Percentiles rank a stretch among this genome's conserved stretches.
Evolutionary conservation across 2,113 vertebrate genomes (phyloP).

Genomic region (Pelecanoides urinatrix): DNA sequence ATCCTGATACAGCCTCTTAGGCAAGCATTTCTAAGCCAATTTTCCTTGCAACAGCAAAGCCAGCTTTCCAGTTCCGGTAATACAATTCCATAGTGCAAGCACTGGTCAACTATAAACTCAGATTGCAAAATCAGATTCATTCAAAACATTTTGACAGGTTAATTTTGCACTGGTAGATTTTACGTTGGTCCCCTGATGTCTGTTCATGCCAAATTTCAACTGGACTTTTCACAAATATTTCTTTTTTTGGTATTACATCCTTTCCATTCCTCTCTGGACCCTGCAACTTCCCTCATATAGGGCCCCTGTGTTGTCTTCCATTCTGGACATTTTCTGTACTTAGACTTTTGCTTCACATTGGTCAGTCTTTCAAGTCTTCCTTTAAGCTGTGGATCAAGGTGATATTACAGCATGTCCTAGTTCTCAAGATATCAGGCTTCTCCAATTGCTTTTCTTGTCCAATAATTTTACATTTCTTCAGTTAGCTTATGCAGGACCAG

Average conservation of each 20-base stretch:
- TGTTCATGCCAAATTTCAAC: not conserved
- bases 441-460: not conserved
- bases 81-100: not conserved
- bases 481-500: not conserved
- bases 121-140: not conserved
- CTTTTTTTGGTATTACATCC: not conserved
- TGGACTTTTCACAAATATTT: not conserved
- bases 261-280: not conserved
- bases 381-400: not conserved
- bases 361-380: not conserved
- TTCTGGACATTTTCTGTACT: not conserved
- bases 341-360: not conserved
- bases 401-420: not conserved
- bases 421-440: not conserved
- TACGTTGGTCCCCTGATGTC: not conserved
- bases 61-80: not conserved
- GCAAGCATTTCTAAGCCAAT: not conserved
- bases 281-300: accelerated
- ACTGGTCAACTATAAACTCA: not conserved
- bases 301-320: not conserved
- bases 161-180: not conserved
- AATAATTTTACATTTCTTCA: not conserved
- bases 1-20: not conserved
- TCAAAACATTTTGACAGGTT: not conserved
- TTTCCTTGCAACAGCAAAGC: not conserved